These are phyloP conservation scores for Xestia ashworthii DNA, from an alignment of 2,888 invertebrate species.

Conservation along the genomic window DNA sequence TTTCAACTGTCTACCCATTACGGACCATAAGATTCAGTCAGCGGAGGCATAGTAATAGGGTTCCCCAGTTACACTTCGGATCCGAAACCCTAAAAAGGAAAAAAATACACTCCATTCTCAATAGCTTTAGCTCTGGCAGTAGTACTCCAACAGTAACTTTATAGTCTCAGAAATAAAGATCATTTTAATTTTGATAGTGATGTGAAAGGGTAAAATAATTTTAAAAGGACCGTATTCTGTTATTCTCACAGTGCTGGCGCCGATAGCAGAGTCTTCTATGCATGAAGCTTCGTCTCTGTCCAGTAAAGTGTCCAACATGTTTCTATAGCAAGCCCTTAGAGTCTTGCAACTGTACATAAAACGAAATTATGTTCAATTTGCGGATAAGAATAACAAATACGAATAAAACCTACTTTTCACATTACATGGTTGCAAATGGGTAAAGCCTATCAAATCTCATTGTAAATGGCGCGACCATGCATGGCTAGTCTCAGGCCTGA, in stretches of 20 bases:
- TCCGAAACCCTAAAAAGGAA: background rate
- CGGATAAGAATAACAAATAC: background rate
- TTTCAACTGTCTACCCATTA: no score
- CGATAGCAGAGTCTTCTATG: constrained; percentile 80
- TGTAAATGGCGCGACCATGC: background rate
- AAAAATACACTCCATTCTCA: background rate
- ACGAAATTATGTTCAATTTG: background rate
- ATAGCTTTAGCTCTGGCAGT: background rate
- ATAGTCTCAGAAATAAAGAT: background rate
- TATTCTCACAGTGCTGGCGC: constrained; percentile 79
- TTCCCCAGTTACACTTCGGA: no score
- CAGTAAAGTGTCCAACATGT: constrained; percentile 76
- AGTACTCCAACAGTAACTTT: background rate
- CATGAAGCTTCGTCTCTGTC: constrained; percentile 79
- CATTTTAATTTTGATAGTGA: background rate
- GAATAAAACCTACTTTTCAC: background rate
- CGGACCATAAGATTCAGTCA: no score
- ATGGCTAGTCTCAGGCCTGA: no score
- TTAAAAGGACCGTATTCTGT: background rate
- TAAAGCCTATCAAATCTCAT: background rate
- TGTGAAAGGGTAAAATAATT: background rate
- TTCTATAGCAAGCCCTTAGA: constrained; percentile 75
- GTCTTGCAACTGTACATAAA: constrained; percentile 76
- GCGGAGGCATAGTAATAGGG: no score
- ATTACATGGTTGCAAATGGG: background rate